Conservation (phyloP, 2,797 vertebrate species). For the Bradypodion ventrale region DNA sequence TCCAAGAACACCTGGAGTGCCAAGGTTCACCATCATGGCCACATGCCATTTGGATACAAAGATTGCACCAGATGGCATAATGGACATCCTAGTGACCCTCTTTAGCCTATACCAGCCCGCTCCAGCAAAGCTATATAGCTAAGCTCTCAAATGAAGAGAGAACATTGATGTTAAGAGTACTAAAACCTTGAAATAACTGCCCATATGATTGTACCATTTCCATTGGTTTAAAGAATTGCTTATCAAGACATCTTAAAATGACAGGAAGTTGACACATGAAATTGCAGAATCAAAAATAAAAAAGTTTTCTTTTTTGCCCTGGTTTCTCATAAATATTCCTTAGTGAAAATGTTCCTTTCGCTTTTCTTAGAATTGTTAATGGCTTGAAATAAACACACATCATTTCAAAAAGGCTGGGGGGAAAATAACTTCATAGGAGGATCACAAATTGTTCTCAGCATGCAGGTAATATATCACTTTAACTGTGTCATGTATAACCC, state of each 20-base stretch:
- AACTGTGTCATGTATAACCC: slow-evolving; percentile 86
- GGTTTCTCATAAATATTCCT: slow-evolving; percentile 33
- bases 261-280: not conserved
- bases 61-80: too few species aligned
- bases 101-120: too few species aligned
- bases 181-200: not conserved
- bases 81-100: too few species aligned
- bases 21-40: too few species aligned
- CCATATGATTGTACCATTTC: not conserved
- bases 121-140: too few species aligned
- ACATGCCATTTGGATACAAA: too few species aligned
- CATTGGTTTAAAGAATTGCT: not conserved
- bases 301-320: slow-evolving; percentile 25
- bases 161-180: not conserved
- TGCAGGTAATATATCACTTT: slow-evolving; percentile 92
- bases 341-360: slow-evolving; percentile 19
- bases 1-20: too few species aligned
- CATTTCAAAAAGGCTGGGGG: slow-evolving; percentile 63
- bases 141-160: not conserved
- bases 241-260: not conserved
- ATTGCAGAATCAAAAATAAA: not conserved
- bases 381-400: slow-evolving; percentile 58
- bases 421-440: slow-evolving; percentile 75
- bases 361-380: slow-evolving; percentile 42
- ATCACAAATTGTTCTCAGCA: slow-evolving; percentile 79